Conservation (phyloP, 2,888 invertebrate genomes). For the Melitaea athalia region DNA sequence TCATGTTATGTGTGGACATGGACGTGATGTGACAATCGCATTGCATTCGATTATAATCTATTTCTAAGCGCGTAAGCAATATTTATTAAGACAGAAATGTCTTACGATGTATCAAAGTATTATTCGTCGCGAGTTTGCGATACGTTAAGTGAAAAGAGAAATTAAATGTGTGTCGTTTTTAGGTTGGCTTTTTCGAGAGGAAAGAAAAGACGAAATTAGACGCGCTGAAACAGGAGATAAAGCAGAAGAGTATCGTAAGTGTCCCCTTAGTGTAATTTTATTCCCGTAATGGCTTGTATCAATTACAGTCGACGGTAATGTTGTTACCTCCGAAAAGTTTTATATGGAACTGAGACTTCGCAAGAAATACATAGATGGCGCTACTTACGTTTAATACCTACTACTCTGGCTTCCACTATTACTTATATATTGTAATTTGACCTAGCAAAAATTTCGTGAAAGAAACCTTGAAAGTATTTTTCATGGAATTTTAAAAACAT, state of each 20-base stretch:
- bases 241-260: conserved; percentile 56
- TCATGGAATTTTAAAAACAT: no score
- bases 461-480: no score
- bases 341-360: background rate
- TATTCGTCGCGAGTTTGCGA: conserved; percentile 5
- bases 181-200: conserved; percentile 67
- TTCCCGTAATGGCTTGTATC: conserved; percentile 14
- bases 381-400: no score
- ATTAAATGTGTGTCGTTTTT: conserved; percentile 42
- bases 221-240: conserved; percentile 48
- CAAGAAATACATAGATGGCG: background rate
- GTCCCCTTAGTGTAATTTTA: conserved; percentile 15
- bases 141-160: conserved; percentile 28
- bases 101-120: background rate
- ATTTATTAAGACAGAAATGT: background rate
- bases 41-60: no score
- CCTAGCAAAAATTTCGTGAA: no score
- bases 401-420: no score
- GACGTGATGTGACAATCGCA: no score
- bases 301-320: conserved; percentile 20
- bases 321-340: background rate
- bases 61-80: no score
- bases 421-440: no score
- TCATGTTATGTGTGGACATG: no score
- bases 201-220: conserved; percentile 56